These are phyloP conservation scores for Crossocerus cetratus DNA, from an alignment of 2,888 invertebrate genomes.

Conservation along the genomic window DNA sequence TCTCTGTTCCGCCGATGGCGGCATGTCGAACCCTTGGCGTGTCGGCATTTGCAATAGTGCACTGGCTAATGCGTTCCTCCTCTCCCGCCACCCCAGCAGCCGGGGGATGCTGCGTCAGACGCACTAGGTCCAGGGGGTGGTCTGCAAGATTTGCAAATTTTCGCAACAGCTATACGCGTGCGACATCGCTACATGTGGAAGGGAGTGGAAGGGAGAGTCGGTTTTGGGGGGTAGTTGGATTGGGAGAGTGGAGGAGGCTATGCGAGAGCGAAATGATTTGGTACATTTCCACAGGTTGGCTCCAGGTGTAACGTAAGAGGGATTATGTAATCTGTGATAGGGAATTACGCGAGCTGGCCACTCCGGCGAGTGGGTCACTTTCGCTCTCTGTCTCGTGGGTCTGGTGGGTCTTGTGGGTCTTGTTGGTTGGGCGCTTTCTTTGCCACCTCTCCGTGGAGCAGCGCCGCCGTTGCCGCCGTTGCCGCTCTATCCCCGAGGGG, in stretches of 20 bases:
- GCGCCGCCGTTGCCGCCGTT: constrained; percentile 33
- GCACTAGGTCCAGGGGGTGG: too few relatives aligned
- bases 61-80: background rate
- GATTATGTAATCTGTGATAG: constrained; percentile 48
- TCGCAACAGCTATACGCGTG: too few relatives aligned
- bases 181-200: too few relatives aligned
- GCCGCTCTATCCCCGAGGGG: constrained; percentile 41
- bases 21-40: too few relatives aligned
- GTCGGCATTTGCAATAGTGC: too few relatives aligned
- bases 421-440: constrained; percentile 23
- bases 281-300: constrained; percentile 47
- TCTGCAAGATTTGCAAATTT: too few relatives aligned
- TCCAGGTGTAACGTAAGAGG: constrained; percentile 57
- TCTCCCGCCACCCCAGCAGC: constrained; percentile 1
- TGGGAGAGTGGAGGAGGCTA: too few relatives aligned
- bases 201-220: too few relatives aligned
- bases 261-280: too few relatives aligned
- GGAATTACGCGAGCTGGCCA: constrained; percentile 59
- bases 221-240: too few relatives aligned
- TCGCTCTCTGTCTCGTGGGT: constrained; percentile 39
- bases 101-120: too few relatives aligned
- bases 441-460: constrained; percentile 8
- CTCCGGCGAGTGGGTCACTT: constrained; percentile 47
- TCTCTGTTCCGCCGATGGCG: too few relatives aligned
- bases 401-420: constrained; percentile 10